Evolutionary conservation across 1,140 invertebrate species (phyloP), one percentile per base, ranked within the genome.

Genomic region (Drosophila prosaltans): DNA sequence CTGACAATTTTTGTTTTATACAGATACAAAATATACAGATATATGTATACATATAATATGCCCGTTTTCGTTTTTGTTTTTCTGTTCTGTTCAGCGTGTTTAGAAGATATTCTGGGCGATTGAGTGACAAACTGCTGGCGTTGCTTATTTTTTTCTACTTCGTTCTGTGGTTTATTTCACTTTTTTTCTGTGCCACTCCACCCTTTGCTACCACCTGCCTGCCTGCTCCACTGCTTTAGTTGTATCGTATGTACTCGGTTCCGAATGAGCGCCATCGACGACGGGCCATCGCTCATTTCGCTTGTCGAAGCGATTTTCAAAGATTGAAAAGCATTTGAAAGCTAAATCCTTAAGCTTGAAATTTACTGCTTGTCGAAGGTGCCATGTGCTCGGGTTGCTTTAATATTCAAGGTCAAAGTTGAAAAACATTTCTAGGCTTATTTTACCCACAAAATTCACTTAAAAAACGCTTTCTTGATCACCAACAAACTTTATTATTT

Each of bases 101-200:
- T 16, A 32, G 48, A 36, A 36, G 26, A 36, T 65, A 36, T 65
- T 75, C 83, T 78, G 77, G 70, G 80, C 83, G 83, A 88, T 88
- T 88, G 83, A 88, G 80, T 88, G 83, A 89, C 83, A 88, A 88
- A 88, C 83, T 88, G 83, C 83, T 89, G 60, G 72, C 83, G 65
- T 72, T 70, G 83, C 83, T 62, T 57, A 54, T 86, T 80, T 81
- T 80, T 80, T 84, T 68, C 64, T 70, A 74, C 65, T 78, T 77
- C 75, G 74, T 74, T 72, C 72, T 72, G 84, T 73, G 83, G 83
- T 77, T 81, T 82, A 76, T 81, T 86, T 86, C 82, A 77, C 75
- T 88, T 73, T 69, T 74, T 64, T 71, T 65, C 16, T 16, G 16
- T 58, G n/a, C 21, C 24, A 7, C 21, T 7, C 3, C 7, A 21